Percentiles rank a stretch among this genome's conserved stretches.
These are phyloP conservation scores for Panagrolaimus sp. DNA, from an alignment of 1,140 invertebrate genomes.

Conservation along the genomic window DNA sequence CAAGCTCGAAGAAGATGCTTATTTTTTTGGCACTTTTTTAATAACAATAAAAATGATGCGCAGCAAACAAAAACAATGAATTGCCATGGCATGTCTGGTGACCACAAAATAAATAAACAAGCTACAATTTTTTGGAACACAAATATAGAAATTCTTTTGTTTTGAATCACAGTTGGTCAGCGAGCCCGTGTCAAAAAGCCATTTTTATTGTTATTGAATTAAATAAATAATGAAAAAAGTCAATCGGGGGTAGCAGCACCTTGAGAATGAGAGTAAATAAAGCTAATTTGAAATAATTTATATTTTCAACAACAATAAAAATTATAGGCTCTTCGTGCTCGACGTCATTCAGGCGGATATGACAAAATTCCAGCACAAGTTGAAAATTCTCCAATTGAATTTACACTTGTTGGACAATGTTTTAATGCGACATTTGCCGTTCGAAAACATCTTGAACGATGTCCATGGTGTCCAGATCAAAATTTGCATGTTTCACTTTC, in stretches of 20 bases:
- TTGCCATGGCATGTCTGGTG: too few relatives aligned
- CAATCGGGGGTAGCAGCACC: constrained; percentile 10
- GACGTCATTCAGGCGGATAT: neutral
- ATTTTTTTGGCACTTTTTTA: too few relatives aligned
- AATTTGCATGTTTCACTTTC: constrained; percentile 14
- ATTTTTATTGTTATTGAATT: too few relatives aligned
- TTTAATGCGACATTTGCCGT: constrained; percentile 16
- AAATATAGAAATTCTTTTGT: too few relatives aligned
- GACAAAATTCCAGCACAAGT: neutral
- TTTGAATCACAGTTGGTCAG: too few relatives aligned
- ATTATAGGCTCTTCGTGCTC: constrained; percentile 16
- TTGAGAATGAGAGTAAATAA: neutral
- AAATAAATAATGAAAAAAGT: too few relatives aligned
- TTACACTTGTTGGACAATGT: constrained; percentile 9
- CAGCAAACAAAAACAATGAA: too few relatives aligned
- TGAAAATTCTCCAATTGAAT: constrained; percentile 8
- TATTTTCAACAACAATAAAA: constrained; percentile 2
- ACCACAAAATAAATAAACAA: too few relatives aligned
- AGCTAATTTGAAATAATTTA: neutral
- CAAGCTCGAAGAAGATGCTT: too few relatives aligned
- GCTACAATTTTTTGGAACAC: too few relatives aligned
- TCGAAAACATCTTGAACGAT: constrained; percentile 9
- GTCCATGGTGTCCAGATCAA: constrained; percentile 14
- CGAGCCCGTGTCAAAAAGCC: too few relatives aligned
- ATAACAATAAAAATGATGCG: too few relatives aligned